Percentiles rank a stretch among this genome's conserved stretches.
Evolutionary conservation across 2,888 invertebrate species (phyloP).

Genomic region (Melangyna quadrimaculata): DNA sequence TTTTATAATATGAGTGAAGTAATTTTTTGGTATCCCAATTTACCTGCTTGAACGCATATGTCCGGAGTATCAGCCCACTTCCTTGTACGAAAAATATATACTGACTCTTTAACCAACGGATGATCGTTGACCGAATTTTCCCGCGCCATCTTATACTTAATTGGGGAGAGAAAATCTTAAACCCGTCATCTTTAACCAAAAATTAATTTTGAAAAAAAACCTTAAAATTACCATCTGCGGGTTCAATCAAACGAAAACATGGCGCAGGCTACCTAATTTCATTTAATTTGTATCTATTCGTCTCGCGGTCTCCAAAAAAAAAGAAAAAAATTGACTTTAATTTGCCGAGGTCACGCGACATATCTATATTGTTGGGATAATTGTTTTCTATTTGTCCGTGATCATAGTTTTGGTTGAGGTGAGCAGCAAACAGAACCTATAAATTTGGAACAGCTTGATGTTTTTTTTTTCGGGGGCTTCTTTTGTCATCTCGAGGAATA

Average conservation of each 20-base stretch:
- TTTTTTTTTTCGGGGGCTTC: not conserved
- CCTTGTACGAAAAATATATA: conserved; percentile 42
- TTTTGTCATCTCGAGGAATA: conserved; percentile 11
- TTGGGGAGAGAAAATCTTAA: conserved; percentile 49
- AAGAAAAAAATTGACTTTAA: conserved; percentile 50
- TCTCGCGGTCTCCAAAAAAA: conserved; percentile 61
- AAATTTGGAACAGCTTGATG: conserved; percentile 6
- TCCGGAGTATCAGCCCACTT: conserved; percentile 54
- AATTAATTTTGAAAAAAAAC: not conserved
- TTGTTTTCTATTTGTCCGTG: conserved; percentile 61
- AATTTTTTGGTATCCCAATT: conserved; percentile 25
- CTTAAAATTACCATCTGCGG: conserved; percentile 77
- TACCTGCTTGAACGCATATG: conserved; percentile 68
- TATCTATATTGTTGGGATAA: conserved; percentile 64
- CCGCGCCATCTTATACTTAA: conserved; percentile 56
- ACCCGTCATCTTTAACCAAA: conserved; percentile 31
- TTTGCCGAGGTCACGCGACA: conserved; percentile 66
- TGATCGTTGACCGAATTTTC: conserved; percentile 60
- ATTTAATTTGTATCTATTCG: conserved; percentile 66
- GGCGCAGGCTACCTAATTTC: conserved; percentile 72
- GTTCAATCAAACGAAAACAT: conserved; percentile 77
- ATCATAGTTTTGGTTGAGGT: conserved; percentile 52
- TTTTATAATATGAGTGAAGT: not conserved
- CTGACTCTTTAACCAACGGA: not conserved
- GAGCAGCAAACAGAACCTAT: not conserved